Conservation (phyloP, 1,140 invertebrate species). For the Drosophila kurseongensis region DNA sequence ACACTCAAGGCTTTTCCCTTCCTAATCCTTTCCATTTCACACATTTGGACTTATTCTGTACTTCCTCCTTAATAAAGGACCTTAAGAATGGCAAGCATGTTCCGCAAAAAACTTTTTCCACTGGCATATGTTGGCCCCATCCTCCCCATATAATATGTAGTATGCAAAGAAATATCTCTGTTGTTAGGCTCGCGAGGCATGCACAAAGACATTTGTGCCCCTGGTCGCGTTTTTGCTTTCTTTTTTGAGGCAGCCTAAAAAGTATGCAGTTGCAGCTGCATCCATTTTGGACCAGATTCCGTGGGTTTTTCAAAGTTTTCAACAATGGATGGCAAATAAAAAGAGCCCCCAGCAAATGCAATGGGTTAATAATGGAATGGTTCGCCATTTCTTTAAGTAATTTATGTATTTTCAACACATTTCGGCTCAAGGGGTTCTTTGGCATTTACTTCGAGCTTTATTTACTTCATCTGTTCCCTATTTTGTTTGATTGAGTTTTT, state of each 20-base stretch:
- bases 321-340: constrained; percentile 43
- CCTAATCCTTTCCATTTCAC: not conserved
- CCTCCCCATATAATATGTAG: not conserved
- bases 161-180: constrained; percentile 27
- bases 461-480: constrained; percentile 14
- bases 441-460: constrained; percentile 16
- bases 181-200: constrained; percentile 48
- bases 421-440: not conserved
- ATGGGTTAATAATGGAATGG: constrained; percentile 43
- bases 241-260: constrained; percentile 23
- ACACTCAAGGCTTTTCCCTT: constrained; percentile 52
- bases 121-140: constrained; percentile 16
- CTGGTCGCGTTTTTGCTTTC: constrained; percentile 7
- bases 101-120: constrained; percentile 45
- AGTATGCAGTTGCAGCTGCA: constrained; percentile 40
- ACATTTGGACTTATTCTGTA: constrained; percentile 20
- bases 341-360: constrained; percentile 20
- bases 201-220: constrained; percentile 35
- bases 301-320: constrained; percentile 32
- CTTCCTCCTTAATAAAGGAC: constrained; percentile 54
- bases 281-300: constrained; percentile 31
- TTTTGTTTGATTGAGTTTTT: constrained; percentile 25
- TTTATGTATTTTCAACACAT: constrained; percentile 8
- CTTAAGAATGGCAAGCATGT: constrained; percentile 64
- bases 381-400: constrained; percentile 10